phyloP scores from a whole-genome alignment of 2,888 invertebrate genomes.

The Chydorus sphaericus region DNA sequence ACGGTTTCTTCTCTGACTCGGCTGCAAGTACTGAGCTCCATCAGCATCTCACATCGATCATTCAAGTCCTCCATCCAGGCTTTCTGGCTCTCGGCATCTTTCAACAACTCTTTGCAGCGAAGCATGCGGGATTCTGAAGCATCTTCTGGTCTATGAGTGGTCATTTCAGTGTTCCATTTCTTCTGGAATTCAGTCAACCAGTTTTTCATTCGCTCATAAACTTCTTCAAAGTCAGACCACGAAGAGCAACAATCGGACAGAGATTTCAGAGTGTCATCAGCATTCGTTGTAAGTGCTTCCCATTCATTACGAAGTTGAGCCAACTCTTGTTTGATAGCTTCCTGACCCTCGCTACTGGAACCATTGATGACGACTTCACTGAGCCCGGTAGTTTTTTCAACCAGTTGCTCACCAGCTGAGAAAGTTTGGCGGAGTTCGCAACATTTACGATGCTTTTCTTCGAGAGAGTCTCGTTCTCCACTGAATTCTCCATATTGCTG shows the following conservation, averaged over 20 bases:
- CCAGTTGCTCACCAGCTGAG: slow-evolving; percentile 52
- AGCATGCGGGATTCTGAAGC: background rate
- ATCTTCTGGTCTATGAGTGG: slow-evolving; percentile 41
- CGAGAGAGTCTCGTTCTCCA: slow-evolving; percentile 54
- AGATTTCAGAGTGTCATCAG: slow-evolving; percentile 57
- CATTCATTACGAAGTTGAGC: slow-evolving; percentile 65
- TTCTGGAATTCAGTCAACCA: slow-evolving; percentile 57
- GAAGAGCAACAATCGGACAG: slow-evolving; percentile 58
- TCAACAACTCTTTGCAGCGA: slow-evolving; percentile 35
- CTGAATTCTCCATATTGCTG: slow-evolving; percentile 76
- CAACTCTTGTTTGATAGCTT: slow-evolving; percentile 62
- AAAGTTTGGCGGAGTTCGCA: slow-evolving; percentile 50
- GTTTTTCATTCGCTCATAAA: slow-evolving; percentile 52
- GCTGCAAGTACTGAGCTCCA: slow-evolving; percentile 71
- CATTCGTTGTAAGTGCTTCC: slow-evolving; percentile 60
- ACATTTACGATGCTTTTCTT: slow-evolving; percentile 59
- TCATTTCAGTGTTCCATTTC: slow-evolving; percentile 50
- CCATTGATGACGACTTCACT: slow-evolving; percentile 59
- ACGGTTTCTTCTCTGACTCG: slow-evolving; percentile 77
- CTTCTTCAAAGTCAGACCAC: slow-evolving; percentile 65
- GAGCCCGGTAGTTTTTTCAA: slow-evolving; percentile 54
- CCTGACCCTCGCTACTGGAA: slow-evolving; percentile 69
- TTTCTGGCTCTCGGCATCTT: slow-evolving; percentile 60
- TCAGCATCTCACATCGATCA: slow-evolving; percentile 69
- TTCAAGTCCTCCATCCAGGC: slow-evolving; percentile 66